A percentile compares a stretch with the other conserved stretches of the same genome.
These are phyloP conservation scores for Drosophila biarmipes DNA, from an alignment of 1,140 invertebrate genomes.

Conservation along the genomic window DNA sequence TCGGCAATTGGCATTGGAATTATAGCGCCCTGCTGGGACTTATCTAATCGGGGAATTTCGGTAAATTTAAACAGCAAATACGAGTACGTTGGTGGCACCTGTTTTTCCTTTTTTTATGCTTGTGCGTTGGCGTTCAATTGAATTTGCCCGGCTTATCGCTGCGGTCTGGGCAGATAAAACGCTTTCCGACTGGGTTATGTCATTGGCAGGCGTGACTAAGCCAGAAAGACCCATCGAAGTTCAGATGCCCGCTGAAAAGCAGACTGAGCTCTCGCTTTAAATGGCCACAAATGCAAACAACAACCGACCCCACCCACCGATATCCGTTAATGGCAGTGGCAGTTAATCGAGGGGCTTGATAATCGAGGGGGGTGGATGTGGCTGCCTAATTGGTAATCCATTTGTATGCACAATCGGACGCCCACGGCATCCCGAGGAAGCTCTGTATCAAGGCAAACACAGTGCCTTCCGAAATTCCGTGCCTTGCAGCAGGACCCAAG, in stretches of 20 bases:
- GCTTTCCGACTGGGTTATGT: constrained; percentile 44
- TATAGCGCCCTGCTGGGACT: constrained; percentile 42
- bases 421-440: constrained; percentile 20
- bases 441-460: constrained; percentile 9
- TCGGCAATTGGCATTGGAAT: constrained; percentile 53
- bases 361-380: too few species aligned
- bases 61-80: constrained; percentile 46
- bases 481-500: constrained; percentile 22
- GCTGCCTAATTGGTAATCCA: constrained; percentile 48
- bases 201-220: constrained; percentile 53
- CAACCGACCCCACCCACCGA: constrained; percentile 35
- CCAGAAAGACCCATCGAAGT: constrained; percentile 1
- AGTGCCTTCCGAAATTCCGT: constrained; percentile 6
- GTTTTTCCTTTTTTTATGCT: constrained; percentile 7
- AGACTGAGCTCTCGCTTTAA: constrained; percentile 36
- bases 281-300: constrained; percentile 40
- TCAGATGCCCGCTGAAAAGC: background rate
- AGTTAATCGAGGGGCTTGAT: constrained; percentile 6
- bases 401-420: constrained; percentile 52
- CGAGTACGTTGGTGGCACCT: constrained; percentile 20
- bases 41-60: constrained; percentile 49
- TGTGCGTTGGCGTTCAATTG: constrained; percentile 55
- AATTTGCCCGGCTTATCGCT: constrained; percentile 46
- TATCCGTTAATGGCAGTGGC: constrained; percentile 50
- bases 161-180: constrained; percentile 34